phyloP scores from a whole-genome alignment of 2,888 invertebrate species.

The Sinohyriopsis cumingii region DNA sequence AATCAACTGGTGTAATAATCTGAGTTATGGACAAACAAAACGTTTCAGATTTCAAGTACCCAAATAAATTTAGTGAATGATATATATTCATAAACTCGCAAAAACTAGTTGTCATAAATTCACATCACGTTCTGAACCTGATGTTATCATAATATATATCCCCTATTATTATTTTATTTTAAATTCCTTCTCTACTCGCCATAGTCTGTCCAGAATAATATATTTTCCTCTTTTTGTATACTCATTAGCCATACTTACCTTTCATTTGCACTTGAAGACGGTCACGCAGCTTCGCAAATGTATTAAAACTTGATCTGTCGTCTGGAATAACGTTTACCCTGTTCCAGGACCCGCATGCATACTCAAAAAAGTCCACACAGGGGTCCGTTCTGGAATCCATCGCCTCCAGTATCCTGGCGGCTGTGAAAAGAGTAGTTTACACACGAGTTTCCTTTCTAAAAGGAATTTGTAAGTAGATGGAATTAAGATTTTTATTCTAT shows the following conservation, averaged over 20 bases:
- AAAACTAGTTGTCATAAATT: background rate
- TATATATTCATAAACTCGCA: background rate
- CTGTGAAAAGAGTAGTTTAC: constrained; percentile 72
- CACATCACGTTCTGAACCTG: no score
- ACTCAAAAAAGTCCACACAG: constrained; percentile 88
- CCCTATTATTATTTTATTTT: no score
- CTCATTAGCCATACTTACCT: constrained; percentile 69
- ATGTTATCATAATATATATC: no score
- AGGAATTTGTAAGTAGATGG: background rate
- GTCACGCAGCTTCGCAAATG: constrained; percentile 89
- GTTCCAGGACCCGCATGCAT: constrained; percentile 91
- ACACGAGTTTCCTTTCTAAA: background rate
- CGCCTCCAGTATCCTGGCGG: constrained; percentile 84
- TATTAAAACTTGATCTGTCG: constrained; percentile 86
- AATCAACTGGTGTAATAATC: background rate
- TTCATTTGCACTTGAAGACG: constrained; percentile 86
- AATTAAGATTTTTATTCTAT: background rate
- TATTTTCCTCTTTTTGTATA: background rate
- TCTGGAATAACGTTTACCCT: constrained; percentile 88
- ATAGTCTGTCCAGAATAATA: background rate
- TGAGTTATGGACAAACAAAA: no score
- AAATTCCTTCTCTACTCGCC: no score
- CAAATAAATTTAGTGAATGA: background rate
- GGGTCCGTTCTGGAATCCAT: constrained; percentile 86
- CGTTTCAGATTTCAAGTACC: no score